Conservation (phyloP, 2,113 vertebrate genomes). For the Probosciger aterrimus region DNA sequence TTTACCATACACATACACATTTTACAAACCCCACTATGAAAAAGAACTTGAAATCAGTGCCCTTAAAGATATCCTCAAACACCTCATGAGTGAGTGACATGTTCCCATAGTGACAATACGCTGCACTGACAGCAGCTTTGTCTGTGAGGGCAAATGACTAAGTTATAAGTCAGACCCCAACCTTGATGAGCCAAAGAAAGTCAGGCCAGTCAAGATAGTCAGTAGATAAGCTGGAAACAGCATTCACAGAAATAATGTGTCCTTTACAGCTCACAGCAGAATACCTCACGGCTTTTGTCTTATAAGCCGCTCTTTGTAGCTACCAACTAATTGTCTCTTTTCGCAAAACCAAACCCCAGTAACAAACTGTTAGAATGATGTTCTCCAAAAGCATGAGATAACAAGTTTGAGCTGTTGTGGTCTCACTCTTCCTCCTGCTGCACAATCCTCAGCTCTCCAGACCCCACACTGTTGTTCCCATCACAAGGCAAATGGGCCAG, state of each 20-base stretch:
- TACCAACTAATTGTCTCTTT: not conserved
- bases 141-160: not conserved
- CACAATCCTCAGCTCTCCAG: not conserved
- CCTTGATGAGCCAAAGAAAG: not conserved
- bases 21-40: not conserved
- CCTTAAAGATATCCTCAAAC: not conserved
- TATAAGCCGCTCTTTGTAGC: not conserved
- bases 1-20: not conserved
- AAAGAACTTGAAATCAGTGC: not conserved
- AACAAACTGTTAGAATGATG: not conserved
- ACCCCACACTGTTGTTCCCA: accelerated
- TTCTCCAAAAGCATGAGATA: not conserved
- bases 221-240: not conserved
- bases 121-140: not conserved
- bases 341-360: not conserved
- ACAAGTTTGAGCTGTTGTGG: not conserved
- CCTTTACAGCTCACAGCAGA: not conserved
- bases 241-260: not conserved
- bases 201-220: not conserved
- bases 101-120: not conserved
- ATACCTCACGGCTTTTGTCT: not conserved
- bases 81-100: not conserved
- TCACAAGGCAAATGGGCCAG: not conserved
- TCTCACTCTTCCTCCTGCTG: not conserved
- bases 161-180: not conserved